Percentiles rank a stretch among this genome's conserved stretches.
phyloP scores from a whole-genome alignment of 2,113 vertebrate species.

The Rynchops niger region DNA sequence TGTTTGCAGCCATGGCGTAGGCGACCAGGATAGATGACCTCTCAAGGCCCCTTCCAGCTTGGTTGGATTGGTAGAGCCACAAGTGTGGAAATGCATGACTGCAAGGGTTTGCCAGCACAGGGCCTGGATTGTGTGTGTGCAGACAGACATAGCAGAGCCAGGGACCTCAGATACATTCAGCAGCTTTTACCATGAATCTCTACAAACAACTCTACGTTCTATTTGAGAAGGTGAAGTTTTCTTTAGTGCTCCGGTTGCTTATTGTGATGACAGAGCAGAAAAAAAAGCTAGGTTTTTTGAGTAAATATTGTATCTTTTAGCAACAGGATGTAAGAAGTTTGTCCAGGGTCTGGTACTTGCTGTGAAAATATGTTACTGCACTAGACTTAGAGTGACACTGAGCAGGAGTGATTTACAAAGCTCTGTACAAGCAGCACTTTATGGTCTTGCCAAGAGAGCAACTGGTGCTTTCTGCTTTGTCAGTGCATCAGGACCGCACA shows the following conservation, averaged over 20 bases:
- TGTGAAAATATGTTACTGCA: not conserved
- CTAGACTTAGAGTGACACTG: not conserved
- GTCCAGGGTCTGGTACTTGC: not conserved
- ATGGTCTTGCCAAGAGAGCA: not conserved
- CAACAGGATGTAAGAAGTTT: not conserved
- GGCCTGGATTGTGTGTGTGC: not conserved
- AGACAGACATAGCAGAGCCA: not conserved
- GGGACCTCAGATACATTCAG: not conserved
- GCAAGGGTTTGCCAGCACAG: not conserved
- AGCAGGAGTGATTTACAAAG: not conserved
- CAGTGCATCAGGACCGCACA: not conserved
- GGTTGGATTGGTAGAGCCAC: not conserved
- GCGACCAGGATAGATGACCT: too few species aligned
- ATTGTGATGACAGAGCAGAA: not conserved
- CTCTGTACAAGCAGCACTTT: not conserved
- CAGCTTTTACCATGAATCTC: not conserved
- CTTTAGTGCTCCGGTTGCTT: not conserved
- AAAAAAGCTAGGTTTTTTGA: not conserved
- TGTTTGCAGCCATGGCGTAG: not conserved
- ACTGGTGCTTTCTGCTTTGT: not conserved
- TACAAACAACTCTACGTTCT: not conserved
- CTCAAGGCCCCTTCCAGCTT: not conserved
- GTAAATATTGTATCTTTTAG: not conserved
- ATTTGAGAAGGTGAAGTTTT: not conserved
- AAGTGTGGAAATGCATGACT: accelerated